Evolutionary conservation across 1,140 invertebrate genomes (phyloP).

Genomic region (Ephestia elutella): DNA sequence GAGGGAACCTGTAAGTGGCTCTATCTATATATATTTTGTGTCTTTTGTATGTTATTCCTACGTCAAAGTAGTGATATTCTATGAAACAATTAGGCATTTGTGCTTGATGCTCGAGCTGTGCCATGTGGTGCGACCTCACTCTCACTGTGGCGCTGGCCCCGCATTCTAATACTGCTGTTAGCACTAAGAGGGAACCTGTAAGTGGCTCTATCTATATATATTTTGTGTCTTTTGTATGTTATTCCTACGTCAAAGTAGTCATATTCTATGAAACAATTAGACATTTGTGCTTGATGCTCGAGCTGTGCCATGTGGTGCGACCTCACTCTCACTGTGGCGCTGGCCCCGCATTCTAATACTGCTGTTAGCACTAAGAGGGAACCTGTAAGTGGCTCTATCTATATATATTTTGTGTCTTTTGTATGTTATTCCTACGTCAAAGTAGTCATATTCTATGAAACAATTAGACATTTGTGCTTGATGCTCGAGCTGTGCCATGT

Average conservation of each 20-base stretch:
- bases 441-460: too few species aligned
- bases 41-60: too few species aligned
- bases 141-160: conserved; percentile 71
- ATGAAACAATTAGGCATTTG: conserved; percentile 75
- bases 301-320: conserved; percentile 81
- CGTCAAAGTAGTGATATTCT: too few species aligned
- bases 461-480: conserved; percentile 75
- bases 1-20: neutral
- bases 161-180: conserved; percentile 8
- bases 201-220: neutral
- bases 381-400: neutral
- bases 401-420: too few species aligned
- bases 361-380: conserved; percentile 6
- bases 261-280: conserved; percentile 77
- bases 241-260: too few species aligned
- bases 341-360: conserved; percentile 37
- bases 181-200: conserved; percentile 2
- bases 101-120: conserved; percentile 76
- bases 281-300: conserved; percentile 74
- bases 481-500: conserved; percentile 78
- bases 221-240: too few species aligned
- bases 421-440: too few species aligned
- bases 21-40: too few species aligned
- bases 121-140: conserved; percentile 80
- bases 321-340: conserved; percentile 74